Evolutionary conservation across 1,140 invertebrate genomes (phyloP).

Genomic region (Sinella curviseta): DNA sequence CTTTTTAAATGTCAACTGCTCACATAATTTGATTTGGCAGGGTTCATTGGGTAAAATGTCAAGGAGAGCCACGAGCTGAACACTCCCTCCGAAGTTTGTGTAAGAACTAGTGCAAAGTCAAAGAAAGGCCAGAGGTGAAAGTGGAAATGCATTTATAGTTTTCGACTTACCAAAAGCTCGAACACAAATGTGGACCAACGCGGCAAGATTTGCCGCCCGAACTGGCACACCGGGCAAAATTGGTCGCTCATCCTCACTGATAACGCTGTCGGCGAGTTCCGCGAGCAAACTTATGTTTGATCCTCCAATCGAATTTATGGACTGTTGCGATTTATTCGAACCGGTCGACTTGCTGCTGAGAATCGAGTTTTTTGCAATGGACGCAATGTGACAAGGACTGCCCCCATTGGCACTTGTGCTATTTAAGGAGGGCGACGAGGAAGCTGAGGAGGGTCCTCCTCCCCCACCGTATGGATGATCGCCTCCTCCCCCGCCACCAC

Average conservation of each 20-base stretch:
- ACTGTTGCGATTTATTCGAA: background rate
- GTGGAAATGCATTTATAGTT: background rate
- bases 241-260: constrained; percentile 40
- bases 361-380: background rate
- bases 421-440: constrained; percentile 23
- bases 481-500: background rate
- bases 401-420: constrained; percentile 41
- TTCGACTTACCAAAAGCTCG: constrained; percentile 37
- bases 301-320: background rate
- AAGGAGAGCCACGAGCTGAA: too few relatives aligned
- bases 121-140: too few relatives aligned
- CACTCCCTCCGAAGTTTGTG: too few relatives aligned
- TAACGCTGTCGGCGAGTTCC: constrained; percentile 23
- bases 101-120: too few relatives aligned
- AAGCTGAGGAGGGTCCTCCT: background rate
- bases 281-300: background rate
- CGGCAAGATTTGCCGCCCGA: constrained; percentile 32
- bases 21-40: too few relatives aligned
- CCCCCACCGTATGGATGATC: background rate
- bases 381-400: constrained; percentile 44
- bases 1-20: too few relatives aligned
- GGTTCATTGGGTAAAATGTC: too few relatives aligned
- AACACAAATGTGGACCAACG: constrained; percentile 37
- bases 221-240: constrained; percentile 35
- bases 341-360: background rate